These are phyloP conservation scores for Eupsittula cactorum DNA, from an alignment of 2,113 vertebrate genomes.

Conservation along the genomic window DNA sequence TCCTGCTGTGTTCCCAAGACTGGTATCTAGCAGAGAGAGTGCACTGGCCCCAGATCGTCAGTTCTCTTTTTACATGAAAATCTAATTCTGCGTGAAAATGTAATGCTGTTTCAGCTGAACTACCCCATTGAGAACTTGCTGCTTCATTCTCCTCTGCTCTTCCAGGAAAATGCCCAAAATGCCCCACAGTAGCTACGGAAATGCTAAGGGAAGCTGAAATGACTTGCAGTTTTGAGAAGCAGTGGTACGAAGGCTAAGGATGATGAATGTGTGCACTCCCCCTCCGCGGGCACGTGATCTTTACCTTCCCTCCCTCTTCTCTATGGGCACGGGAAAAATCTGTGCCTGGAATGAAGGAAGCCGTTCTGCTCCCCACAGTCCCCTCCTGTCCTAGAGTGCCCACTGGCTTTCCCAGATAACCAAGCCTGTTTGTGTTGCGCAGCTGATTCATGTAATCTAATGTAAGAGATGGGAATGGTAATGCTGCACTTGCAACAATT, in stretches of 20 bases:
- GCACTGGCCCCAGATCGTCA: fast-evolving
- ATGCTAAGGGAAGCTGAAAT: not conserved
- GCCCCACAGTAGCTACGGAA: not conserved
- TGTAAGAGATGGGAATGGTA: not conserved
- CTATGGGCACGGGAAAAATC: not conserved
- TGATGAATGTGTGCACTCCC: not conserved
- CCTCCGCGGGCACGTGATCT: not conserved
- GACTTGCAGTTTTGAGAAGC: conserved; percentile 56
- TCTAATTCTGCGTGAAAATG: not conserved
- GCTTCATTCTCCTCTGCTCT: not conserved
- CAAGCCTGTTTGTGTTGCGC: not conserved
- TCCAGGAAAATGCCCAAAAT: not conserved
- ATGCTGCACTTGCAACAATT: not conserved
- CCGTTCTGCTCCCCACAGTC: fast-evolving
- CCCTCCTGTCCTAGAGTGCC: not conserved
- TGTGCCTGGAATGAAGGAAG: not conserved
- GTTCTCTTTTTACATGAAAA: not conserved
- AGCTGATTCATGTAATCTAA: not conserved
- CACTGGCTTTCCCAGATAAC: not conserved
- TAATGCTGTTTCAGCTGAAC: not conserved
- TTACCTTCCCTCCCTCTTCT: not conserved
- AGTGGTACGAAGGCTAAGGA: not conserved
- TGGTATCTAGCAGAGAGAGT: not conserved
- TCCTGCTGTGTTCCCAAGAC: not conserved
- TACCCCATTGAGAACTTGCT: not conserved